Evolutionary conservation across 2,888 invertebrate species (phyloP).

Genomic region (Zele albiditarsus): DNA sequence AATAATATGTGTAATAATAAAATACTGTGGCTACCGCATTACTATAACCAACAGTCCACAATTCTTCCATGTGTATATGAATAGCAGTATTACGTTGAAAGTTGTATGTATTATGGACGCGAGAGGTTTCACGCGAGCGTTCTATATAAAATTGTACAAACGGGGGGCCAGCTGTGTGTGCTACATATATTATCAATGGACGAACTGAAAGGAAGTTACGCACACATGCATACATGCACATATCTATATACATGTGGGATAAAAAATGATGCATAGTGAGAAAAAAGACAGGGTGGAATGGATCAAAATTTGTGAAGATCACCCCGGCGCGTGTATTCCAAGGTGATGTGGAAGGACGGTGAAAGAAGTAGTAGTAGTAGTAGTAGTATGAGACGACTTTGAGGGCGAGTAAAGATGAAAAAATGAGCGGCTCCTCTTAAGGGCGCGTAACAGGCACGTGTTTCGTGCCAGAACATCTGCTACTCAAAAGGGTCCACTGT

Average conservation of each 20-base stretch:
- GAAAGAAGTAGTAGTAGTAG: too few relatives aligned
- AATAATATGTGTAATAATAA: too few relatives aligned
- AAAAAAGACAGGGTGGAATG: conserved; percentile 19
- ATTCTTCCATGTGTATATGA: neutral
- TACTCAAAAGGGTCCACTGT: conserved; percentile 64
- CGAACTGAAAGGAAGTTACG: neutral
- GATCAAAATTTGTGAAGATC: conserved; percentile 39
- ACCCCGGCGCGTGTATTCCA: conserved; percentile 29
- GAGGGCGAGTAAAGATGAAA: conserved; percentile 37
- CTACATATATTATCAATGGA: conserved; percentile 6
- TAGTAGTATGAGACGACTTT: conserved; percentile 35
- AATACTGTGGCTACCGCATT: too few relatives aligned
- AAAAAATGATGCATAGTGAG: conserved; percentile 24
- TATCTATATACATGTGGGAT: conserved; percentile 4
- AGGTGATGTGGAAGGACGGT: conserved; percentile 28
- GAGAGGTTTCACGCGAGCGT: conserved; percentile 27
- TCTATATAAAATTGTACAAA: conserved; percentile 35
- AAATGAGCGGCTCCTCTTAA: conserved; percentile 31
- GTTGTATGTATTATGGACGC: neutral
- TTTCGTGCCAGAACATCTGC: conserved; percentile 51
- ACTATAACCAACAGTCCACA: neutral
- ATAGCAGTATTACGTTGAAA: conserved; percentile 13
- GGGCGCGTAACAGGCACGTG: conserved; percentile 59
- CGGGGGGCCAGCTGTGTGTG: conserved; percentile 44
- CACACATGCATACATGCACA: conserved; percentile 2